Percentiles rank a stretch among this genome's conserved stretches.
Conservation (phyloP, 2,797 vertebrate genomes). For the Schizothorax lantsangensis region DNA sequence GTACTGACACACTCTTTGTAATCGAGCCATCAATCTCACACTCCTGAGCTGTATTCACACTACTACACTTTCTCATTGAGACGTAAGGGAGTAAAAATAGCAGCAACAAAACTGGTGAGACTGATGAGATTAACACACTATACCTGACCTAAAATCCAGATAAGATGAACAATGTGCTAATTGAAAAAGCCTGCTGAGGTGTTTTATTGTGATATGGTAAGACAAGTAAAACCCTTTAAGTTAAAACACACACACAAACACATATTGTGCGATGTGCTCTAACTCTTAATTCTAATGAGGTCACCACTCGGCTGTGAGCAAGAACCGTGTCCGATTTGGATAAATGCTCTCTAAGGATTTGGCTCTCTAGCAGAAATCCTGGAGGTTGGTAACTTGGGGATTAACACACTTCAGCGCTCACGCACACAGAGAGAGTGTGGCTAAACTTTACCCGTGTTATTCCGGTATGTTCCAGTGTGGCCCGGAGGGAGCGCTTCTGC, state of each 20-base stretch:
- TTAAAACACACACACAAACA: conserved; percentile 18
- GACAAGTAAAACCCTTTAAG: conserved; percentile 41
- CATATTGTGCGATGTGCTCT: conserved; percentile 29
- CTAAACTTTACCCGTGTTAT: conserved; percentile 87
- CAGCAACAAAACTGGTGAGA: conserved; percentile 48
- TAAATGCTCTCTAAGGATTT: conserved; percentile 50
- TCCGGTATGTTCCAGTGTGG: conserved; percentile 89
- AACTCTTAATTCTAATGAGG: conserved; percentile 58
- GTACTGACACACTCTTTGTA: neutral
- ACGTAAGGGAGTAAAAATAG: conserved; percentile 40
- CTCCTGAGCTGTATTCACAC: neutral
- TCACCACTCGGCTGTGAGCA: conserved; percentile 43
- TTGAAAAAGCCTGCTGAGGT: conserved; percentile 47
- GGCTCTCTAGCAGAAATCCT: conserved; percentile 46
- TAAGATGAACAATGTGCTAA: conserved; percentile 69
- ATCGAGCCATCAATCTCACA: neutral
- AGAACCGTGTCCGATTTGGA: conserved; percentile 49
- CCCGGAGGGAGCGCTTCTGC: conserved; percentile 87
- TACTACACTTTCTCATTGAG: conserved; percentile 35
- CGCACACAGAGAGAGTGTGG: neutral
- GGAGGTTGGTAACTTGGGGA: conserved; percentile 29
- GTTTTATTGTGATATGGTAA: conserved; percentile 43
- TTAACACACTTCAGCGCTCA: conserved; percentile 30
- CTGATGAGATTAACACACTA: conserved; percentile 76
- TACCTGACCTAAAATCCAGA: conserved; percentile 79